phyloP scores from a whole-genome alignment of 2,113 vertebrate genomes.

The Anseranas semipalmata region DNA sequence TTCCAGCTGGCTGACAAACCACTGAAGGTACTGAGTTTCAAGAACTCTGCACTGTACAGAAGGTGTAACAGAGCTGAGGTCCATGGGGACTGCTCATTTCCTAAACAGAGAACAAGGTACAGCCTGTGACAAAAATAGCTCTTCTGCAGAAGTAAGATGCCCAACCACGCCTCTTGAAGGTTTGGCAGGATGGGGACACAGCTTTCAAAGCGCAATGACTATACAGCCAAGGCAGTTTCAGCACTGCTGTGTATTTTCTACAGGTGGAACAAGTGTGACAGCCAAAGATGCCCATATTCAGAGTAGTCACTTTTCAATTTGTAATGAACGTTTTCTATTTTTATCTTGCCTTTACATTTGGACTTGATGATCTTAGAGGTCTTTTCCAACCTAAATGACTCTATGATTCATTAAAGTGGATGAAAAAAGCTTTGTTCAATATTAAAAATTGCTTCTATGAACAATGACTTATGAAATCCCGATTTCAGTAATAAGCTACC shows the following conservation, averaged over 20 bases:
- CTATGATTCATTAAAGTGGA: not conserved
- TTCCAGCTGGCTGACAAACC: not conserved
- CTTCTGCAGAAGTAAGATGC: not conserved
- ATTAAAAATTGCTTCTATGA: not conserved
- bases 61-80: not conserved
- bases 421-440: rapidly evolving
- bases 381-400: too few relatives aligned
- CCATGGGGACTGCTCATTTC: not conserved
- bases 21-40: not conserved
- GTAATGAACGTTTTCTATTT: not conserved
- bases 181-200: not conserved
- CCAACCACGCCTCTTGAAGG: not conserved
- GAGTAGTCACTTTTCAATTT: not conserved
- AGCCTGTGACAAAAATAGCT: not conserved
- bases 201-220: not conserved
- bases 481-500: not conserved
- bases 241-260: not conserved
- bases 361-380: too few relatives aligned
- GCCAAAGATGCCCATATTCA: not conserved
- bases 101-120: not conserved
- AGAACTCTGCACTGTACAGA: not conserved
- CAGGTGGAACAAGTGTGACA: not conserved
- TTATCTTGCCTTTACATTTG: not conserved
- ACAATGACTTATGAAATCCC: not conserved
- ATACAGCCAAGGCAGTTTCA: not conserved